Evolutionary conservation across 2,888 invertebrate genomes (phyloP), one percentile per base, ranked within the genome.

Genomic region (Hecatera dysodea): DNA sequence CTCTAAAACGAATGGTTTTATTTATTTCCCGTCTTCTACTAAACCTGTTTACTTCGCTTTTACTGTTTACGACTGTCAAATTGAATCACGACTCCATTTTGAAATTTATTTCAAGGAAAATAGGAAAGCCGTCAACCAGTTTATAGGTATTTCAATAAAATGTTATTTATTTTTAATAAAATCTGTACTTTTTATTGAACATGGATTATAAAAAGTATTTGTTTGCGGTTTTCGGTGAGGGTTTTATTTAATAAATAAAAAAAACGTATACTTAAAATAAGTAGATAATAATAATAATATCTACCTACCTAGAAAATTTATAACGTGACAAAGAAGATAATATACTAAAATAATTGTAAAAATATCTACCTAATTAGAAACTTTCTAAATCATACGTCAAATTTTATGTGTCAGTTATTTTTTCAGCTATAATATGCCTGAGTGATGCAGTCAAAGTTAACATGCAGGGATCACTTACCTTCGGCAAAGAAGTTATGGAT

Each of bases 401-500:
- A 52, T 27, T 19, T 22, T n/a, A 57, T 52, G 19, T 8, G 19
- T 33, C 19, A 22, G 1, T 50, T 59, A 67, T 53, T 27, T 67
- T 90, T 90, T 19, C 87, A 93, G 93, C 78, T 22, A 6, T 86
- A 63, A 29, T 80, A 68, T 72, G 72, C 24, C n/a, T 76, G 4
- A 76, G 82, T 17, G 63, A 75, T 46, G 87, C 89, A 3, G 87
- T 95, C 15, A 93, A 91, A 87, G 90, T 95, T 0, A 90, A 93
- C 67, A 87, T 95, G 87, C 89, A 91, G 63, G 95, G 94, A 0
- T 88, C 90, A 2, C 50, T 95, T 1, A 91, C 85, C 29, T 79
- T 95, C 2, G 95, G 95, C 1, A 90, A 90, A 74, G 93, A 94
- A 19, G 91, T 95, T 1, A 73, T 93, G 67, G 90, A 93, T 0